A percentile compares a stretch with the other conserved stretches of the same genome.
phyloP scores from a whole-genome alignment of 2,797 vertebrate genomes.

The Champsocephalus esox region DNA sequence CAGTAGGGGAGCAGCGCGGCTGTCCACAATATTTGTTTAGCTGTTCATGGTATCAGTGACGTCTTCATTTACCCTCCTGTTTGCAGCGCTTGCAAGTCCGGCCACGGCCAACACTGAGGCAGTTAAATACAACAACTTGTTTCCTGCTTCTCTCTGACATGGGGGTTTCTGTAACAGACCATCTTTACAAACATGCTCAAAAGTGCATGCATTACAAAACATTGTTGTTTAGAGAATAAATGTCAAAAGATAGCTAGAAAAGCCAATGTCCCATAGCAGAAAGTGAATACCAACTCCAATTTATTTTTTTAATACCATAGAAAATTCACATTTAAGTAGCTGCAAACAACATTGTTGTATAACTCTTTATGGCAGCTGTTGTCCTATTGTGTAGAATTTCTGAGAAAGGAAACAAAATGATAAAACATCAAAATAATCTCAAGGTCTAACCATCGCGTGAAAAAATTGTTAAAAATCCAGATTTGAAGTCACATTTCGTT shows the following conservation, averaged over 20 bases:
- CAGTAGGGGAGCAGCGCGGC: conserved; percentile 53
- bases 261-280: not conserved
- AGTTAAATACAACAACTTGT: conserved; percentile 2
- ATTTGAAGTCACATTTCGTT: not conserved
- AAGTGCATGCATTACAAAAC: not conserved
- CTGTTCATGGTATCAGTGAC: conserved; percentile 66
- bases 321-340: not conserved
- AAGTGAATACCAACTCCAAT: not conserved
- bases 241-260: no score
- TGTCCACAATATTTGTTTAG: conserved; percentile 80
- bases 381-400: no score
- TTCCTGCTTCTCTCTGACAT: not conserved
- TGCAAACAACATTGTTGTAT: not conserved
- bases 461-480: not conserved
- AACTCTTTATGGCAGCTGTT: no score
- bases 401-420: not conserved
- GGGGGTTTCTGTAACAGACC: not conserved
- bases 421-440: not conserved
- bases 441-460: not conserved
- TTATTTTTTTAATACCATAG: not conserved
- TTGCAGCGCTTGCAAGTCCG: conserved; percentile 36
- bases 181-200: not conserved
- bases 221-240: not conserved
- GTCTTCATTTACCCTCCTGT: conserved; percentile 69
- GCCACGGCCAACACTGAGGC: not conserved